phyloP scores from a whole-genome alignment of 1,140 invertebrate genomes.

The Tetragnatha versicolor region DNA sequence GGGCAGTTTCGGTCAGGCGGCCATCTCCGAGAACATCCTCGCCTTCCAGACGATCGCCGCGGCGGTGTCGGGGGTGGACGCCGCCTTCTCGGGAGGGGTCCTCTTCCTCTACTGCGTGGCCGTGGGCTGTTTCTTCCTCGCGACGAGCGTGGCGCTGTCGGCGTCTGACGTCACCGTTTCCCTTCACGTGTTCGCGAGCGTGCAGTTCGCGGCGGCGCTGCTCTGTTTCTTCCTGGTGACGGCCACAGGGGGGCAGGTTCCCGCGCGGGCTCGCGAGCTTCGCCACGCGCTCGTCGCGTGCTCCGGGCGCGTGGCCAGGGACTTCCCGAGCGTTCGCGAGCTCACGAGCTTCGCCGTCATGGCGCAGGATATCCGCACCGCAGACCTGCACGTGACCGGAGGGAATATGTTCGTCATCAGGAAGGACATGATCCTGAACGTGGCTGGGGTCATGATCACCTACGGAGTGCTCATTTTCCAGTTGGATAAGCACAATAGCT shows the following conservation, averaged over 20 bases:
- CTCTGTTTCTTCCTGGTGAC: not conserved
- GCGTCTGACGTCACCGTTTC: not conserved
- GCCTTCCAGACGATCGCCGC: not conserved
- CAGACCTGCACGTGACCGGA: slow-evolving; percentile 5
- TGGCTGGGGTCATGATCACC: slow-evolving; percentile 1
- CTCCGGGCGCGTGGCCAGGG: not conserved
- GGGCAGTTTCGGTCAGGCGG: not conserved
- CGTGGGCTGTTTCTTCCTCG: slow-evolving; percentile 17
- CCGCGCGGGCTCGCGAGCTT: not conserved
- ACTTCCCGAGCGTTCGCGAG: not conserved
- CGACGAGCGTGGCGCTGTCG: not conserved
- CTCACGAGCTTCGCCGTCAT: slow-evolving; percentile 1
- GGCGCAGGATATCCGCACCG: not conserved
- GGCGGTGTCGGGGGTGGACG: not conserved
- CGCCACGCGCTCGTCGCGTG: not conserved
- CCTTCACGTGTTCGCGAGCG: not conserved
- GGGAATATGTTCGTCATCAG: slow-evolving; percentile 36
- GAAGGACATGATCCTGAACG: not conserved
- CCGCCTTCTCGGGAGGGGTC: not conserved
- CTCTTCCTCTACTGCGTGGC: slow-evolving; percentile 3
- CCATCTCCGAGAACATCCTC: not conserved
- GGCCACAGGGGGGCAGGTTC: not conserved
- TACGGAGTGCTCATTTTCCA: slow-evolving; percentile 39
- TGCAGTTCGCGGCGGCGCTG: not conserved
- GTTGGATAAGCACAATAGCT: slow-evolving; percentile 18